Evolutionary conservation across 1,140 invertebrate species (phyloP).

Genomic region (Monomorium pharaonis): DNA sequence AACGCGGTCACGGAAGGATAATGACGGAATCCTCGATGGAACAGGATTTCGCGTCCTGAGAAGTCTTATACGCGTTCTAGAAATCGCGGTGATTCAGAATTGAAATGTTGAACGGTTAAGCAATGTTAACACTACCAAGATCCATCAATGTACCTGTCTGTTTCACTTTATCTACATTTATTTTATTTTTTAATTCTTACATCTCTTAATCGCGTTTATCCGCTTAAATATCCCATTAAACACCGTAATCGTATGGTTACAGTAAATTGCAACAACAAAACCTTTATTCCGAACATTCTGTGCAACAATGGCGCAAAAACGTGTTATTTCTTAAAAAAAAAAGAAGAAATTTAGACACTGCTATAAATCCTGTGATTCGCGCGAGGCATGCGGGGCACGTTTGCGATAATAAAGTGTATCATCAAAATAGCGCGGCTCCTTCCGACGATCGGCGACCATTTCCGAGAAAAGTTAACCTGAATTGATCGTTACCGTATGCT

Average conservation of each 20-base stretch:
- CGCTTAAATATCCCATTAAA: not conserved
- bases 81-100: not conserved
- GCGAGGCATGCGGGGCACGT: not conserved
- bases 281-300: no score
- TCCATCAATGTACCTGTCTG: not conserved
- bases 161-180: not conserved
- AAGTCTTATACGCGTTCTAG: not conserved
- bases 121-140: not conserved
- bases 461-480: not conserved
- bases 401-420: conserved; percentile 18
- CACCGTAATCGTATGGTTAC: not conserved
- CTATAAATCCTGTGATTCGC: not conserved
- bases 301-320: not conserved
- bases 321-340: not conserved
- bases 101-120: not conserved
- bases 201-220: not conserved
- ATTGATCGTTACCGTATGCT: not conserved
- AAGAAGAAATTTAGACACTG: not conserved
- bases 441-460: not conserved
- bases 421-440: not conserved
- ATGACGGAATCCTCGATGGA: not conserved
- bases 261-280: no score
- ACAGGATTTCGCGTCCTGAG: not conserved
- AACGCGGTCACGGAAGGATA: not conserved
- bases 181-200: not conserved